These are phyloP conservation scores for Canis aureus DNA, from an alignment of 2,113 vertebrate genomes.

Conservation along the genomic window DNA sequence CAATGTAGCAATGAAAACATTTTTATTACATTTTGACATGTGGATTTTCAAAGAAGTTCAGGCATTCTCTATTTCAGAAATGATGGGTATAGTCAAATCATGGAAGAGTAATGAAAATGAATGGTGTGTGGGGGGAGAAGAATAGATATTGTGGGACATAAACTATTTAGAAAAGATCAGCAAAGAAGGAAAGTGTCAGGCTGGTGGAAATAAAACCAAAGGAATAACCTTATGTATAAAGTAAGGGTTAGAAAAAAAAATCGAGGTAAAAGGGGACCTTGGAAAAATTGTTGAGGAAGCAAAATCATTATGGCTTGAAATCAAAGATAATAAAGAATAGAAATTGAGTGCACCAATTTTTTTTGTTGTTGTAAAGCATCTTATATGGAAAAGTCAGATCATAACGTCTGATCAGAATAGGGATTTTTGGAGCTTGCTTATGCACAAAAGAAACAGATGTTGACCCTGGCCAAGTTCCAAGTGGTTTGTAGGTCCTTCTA, in stretches of 20 bases:
- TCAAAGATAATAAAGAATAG: constrained; percentile 75
- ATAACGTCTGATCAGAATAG: not conserved
- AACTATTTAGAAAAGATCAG: constrained; percentile 82
- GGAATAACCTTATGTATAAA: constrained; percentile 77
- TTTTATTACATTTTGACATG: constrained; percentile 84
- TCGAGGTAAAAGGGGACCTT: not conserved
- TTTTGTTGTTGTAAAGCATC: constrained; percentile 64
- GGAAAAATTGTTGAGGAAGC: constrained; percentile 57
- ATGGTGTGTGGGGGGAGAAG: constrained; percentile 61
- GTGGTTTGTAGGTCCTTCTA: not conserved
- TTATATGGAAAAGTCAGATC: not conserved
- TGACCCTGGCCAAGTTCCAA: not conserved
- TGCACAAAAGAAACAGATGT: not conserved
- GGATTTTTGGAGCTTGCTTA: constrained; percentile 36
- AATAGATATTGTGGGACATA: constrained; percentile 79
- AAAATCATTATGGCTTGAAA: constrained; percentile 82
- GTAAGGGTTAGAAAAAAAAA: constrained; percentile 80
- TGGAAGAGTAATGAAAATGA: constrained; percentile 78
- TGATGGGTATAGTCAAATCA: constrained; percentile 69
- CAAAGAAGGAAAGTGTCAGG: constrained; percentile 73
- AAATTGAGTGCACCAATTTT: constrained; percentile 71
- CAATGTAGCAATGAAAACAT: constrained; percentile 75
- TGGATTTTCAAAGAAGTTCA: constrained; percentile 77
- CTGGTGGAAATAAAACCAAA: constrained; percentile 77
- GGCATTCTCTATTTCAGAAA: constrained; percentile 79